Conservation (phyloP, 2,797 vertebrate genomes). For the Helarctos malayanus region DNA sequence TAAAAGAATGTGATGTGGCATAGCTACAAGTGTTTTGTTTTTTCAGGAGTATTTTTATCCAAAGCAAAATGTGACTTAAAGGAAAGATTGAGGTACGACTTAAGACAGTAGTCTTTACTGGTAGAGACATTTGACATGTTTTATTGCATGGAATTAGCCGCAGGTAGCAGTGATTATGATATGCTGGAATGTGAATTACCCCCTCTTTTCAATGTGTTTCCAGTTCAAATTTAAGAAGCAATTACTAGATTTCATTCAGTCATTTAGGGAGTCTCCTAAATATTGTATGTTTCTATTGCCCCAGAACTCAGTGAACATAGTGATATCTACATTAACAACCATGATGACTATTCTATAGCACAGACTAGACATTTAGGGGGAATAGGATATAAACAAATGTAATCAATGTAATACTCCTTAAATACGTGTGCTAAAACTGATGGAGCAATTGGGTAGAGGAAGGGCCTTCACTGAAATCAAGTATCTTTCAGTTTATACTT, state of each 20-base stretch:
- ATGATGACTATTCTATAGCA: background rate
- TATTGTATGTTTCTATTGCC: background rate
- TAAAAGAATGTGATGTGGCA: background rate
- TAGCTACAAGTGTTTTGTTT: background rate
- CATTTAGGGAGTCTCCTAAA: background rate
- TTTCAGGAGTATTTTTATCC: background rate
- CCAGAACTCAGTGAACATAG: background rate
- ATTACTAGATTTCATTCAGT: background rate
- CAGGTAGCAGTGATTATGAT: background rate
- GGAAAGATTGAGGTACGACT: background rate
- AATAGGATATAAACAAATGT: background rate
- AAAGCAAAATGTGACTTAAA: constrained; percentile 7
- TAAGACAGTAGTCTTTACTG: background rate
- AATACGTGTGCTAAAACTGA: background rate
- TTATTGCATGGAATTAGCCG: background rate
- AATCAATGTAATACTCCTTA: background rate
- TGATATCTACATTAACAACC: background rate
- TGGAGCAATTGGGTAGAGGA: background rate
- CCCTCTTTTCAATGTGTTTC: background rate
- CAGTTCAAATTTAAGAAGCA: constrained; percentile 3
- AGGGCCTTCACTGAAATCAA: background rate
- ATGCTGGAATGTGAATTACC: background rate
- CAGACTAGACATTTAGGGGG: background rate
- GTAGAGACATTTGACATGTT: background rate
- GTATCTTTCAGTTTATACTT: background rate